Evolutionary conservation across 2,113 vertebrate genomes (phyloP), one percentile per base, ranked within the genome.

Genomic region (Hydrochoerus hydrochaeris): DNA sequence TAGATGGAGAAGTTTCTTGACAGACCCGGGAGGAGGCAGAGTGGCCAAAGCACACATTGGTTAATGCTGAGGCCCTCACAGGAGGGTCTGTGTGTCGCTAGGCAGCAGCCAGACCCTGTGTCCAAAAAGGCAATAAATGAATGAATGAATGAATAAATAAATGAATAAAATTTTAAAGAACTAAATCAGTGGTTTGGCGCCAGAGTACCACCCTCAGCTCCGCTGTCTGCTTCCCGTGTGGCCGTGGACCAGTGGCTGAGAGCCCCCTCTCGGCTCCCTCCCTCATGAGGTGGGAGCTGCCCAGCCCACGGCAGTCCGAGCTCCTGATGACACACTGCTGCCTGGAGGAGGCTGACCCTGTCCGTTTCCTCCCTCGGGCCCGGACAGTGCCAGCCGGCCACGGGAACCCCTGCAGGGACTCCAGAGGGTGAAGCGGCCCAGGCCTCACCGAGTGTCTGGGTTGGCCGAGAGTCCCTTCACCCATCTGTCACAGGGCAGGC

Each of bases 361-460:
- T 62, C 46, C 2, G 0, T 58, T 16, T 58, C 83, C 85, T 62
- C 57, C 12, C 57, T 19, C 16, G 62, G 62, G n/a, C 69, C 38
- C 22, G 2, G n/a, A 12, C n/a, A 41, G 1, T 24, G 38, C 17
- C 3, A 4, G 3, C 4, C 5, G 54, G 54, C 54, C 54, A 5
- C 17, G 17, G 54, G 20, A 17, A 19, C 54, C 54, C 54, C 17
- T 54, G 54, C 54, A 54, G 54, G 54, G 54, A 3, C 54, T 17
- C 54, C 54, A 54, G 54, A 54, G 54, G 54, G 54, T 14, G 16
- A 17, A 57, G 54, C 4, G 54, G 65, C 65, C 63, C 58, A 6
- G 30, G 30, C 12, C 63, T 32, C 63, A 5, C 8, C 3, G 17
- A 69, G 67, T 13, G n/a, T 8, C 71, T 12, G 12, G 71, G 71